A percentile compares a stretch with the other conserved stretches of the same genome.
Conservation (phyloP, 2,113 vertebrate genomes). For the Crotalus horridus region DNA sequence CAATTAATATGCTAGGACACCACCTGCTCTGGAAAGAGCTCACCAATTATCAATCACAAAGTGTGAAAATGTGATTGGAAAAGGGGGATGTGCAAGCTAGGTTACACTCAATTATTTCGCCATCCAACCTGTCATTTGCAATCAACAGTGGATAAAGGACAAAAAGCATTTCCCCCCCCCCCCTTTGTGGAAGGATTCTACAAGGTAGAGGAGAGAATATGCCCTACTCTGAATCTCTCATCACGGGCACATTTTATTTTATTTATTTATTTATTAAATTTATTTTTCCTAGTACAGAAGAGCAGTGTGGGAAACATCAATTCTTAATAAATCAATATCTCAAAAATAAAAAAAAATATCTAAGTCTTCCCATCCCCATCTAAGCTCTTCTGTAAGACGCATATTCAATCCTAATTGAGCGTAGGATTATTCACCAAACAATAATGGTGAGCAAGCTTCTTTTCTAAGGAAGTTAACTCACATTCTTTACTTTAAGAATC, state of each 20-base stretch:
- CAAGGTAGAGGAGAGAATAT: background rate
- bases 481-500: background rate
- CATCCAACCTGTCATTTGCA: background rate
- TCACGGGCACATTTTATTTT: background rate
- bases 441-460: background rate
- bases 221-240: background rate
- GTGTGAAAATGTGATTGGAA: conserved; percentile 35
- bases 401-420: background rate
- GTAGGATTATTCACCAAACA: too few species aligned
- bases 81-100: background rate
- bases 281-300: background rate
- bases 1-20: conserved; percentile 35
- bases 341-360: background rate
- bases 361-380: background rate
- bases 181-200: background rate
- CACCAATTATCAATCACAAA: conserved; percentile 35
- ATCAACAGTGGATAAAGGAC: background rate
- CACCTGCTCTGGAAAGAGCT: conserved; percentile 34
- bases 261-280: background rate
- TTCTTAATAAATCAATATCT: background rate
- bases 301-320: background rate
- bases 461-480: background rate
- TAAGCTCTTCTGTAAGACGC: background rate
- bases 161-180: background rate
- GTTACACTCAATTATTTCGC: conserved; percentile 1